Conservation (phyloP, 2,888 invertebrate genomes). For the Pachymerium ferrugineum region DNA sequence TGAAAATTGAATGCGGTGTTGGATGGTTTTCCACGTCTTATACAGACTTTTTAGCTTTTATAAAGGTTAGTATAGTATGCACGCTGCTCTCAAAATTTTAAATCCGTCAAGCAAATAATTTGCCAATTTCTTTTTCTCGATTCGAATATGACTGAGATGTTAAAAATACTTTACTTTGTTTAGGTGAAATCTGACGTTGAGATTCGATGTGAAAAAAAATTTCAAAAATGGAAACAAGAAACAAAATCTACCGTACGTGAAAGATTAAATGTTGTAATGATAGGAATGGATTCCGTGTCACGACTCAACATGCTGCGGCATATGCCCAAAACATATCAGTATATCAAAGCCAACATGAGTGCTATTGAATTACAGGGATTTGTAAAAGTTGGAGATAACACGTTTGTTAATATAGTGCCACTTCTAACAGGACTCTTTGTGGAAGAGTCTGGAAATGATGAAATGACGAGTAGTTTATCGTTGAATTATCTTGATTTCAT, state of each 20-base stretch:
- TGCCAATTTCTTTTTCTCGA: background rate
- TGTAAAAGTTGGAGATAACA: slow-evolving; percentile 47
- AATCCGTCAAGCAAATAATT: background rate
- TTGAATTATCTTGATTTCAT: slow-evolving; percentile 38
- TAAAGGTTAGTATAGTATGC: background rate
- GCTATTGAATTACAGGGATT: slow-evolving; percentile 72
- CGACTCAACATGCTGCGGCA: slow-evolving; percentile 68
- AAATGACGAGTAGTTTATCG: slow-evolving; percentile 31
- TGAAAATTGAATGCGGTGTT: background rate
- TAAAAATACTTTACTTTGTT: background rate
- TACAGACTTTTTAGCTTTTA: background rate
- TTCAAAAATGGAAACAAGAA: background rate
- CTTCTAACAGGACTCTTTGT: slow-evolving; percentile 37
- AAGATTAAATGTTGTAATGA: slow-evolving; percentile 62
- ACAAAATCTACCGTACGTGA: background rate
- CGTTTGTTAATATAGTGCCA: slow-evolving; percentile 40
- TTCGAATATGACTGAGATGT: background rate
- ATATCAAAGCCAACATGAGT: slow-evolving; percentile 58
- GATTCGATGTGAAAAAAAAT: background rate
- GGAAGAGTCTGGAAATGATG: slow-evolving; percentile 41
- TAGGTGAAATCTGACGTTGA: slow-evolving; percentile 29
- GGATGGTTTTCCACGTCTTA: background rate
- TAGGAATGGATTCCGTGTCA: slow-evolving; percentile 83
- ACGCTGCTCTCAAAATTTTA: background rate
- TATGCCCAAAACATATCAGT: slow-evolving; percentile 65